Base-by-base conservation (phyloP, 2,113 vertebrate genomes). In the Phyllopteryx taeniolatus region DNA sequence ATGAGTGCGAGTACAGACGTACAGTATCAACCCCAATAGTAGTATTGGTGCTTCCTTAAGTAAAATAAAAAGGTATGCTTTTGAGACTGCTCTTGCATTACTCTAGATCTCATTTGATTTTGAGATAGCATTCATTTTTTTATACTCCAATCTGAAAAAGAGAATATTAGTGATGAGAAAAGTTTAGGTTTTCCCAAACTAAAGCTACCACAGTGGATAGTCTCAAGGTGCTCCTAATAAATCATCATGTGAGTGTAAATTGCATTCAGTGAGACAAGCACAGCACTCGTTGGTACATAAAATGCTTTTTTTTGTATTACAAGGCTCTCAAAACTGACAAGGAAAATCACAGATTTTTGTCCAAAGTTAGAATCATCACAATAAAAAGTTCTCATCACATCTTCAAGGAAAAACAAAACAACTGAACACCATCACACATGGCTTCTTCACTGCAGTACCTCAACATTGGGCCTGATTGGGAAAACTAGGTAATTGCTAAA, bases 241-340 rank as follows among this genome's bases (percentile, higher is more conserved):
- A 57, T 75, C 8, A 62, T 11, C 42, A 46, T 12, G 0, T 35
- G 49, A 72, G 43, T 56, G 63, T 76, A 68, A 74, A 14, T 69
- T 47, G 63, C 54, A 4, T 51, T 39, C 11, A 72, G 62, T 72
- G 33, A 88, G 56, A 85, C 71, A 74, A 75, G 67, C 61, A 82
- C 80, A 73, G 68, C 46, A 84, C 80, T 70, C 85, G 72, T 31
- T 22, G 54, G 84, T 88, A 90, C 60, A 76, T 85, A 90, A 90
- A 91, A 91, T 86, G 77, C 65, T 13, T 31, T 27, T 20, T 22
- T n/a, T 77, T 90, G 88, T 91, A 91, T 90, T 91, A 88, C 88
- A 91, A 90, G 82, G 90, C 78, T 76, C 62, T 82, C 83, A 63
- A 84, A 89, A 90, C 83, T 65, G 85, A 89, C 86, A 88, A 57